Percentiles rank a stretch among this genome's conserved stretches.
These are phyloP conservation scores for Sebastes fasciatus DNA, from an alignment of 2,113 vertebrate genomes.

Conservation along the genomic window DNA sequence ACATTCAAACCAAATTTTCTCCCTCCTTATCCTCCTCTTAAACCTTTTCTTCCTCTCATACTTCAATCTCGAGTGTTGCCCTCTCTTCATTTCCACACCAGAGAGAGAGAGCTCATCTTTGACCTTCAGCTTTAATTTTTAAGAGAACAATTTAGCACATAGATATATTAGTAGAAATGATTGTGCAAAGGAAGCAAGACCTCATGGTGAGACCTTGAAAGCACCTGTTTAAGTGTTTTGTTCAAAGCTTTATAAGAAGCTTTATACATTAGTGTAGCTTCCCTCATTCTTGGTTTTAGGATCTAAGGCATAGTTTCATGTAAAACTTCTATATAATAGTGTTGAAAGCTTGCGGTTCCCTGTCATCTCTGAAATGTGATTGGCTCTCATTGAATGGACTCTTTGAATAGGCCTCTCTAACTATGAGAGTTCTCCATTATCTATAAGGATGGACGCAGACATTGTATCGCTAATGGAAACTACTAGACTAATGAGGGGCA, in stretches of 20 bases:
- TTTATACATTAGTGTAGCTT: neutral
- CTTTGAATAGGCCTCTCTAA: constrained; percentile 14
- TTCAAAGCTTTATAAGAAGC: neutral
- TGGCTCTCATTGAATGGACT: constrained; percentile 13
- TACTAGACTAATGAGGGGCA: constrained; percentile 26
- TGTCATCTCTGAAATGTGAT: constrained; percentile 19
- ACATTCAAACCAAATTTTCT: neutral
- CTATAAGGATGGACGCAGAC: constrained; percentile 24
- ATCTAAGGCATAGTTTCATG: neutral
- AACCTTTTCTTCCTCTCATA: neutral
- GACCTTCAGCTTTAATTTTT: neutral
- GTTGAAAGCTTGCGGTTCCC: neutral
- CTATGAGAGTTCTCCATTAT: constrained; percentile 25
- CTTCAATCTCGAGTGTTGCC: neutral
- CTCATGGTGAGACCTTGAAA: neutral
- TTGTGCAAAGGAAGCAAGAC: neutral
- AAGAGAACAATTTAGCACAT: neutral
- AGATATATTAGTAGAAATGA: neutral
- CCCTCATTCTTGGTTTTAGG: neutral
- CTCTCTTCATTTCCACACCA: neutral
- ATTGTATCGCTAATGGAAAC: constrained; percentile 43
- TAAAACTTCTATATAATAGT: neutral
- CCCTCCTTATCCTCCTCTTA: neutral
- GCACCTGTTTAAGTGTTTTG: neutral
- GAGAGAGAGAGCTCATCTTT: neutral